A percentile compares a stretch with the other conserved stretches of the same genome.
phyloP scores from a whole-genome alignment of 2,888 invertebrate genomes.

The Morinoia aosen region DNA sequence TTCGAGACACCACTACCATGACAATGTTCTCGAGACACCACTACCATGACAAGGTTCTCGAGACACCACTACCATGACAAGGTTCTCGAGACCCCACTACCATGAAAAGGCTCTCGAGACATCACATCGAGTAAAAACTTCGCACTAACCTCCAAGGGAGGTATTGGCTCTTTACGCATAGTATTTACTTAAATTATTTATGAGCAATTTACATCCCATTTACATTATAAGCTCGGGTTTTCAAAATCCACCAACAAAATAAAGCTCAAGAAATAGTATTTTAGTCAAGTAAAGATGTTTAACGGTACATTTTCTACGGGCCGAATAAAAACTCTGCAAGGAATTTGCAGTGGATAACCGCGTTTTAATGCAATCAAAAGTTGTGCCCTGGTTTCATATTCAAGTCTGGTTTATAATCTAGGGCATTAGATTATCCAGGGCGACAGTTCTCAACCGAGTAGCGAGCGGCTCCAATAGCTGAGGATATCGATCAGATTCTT shows the following conservation, averaged over 20 bases:
- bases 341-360: background rate
- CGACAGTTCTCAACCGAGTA: background rate
- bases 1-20: no score
- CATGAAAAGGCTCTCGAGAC: background rate
- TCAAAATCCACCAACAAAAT: background rate
- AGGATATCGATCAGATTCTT: background rate
- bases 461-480: background rate
- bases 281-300: background rate
- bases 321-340: background rate
- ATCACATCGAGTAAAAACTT: background rate
- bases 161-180: background rate
- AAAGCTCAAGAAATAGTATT: background rate
- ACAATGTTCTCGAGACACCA: background rate
- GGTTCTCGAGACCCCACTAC: background rate
- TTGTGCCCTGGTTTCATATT: background rate
- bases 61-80: no score
- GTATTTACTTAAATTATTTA: background rate
- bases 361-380: background rate
- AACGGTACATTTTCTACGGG: background rate
- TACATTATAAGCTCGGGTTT: background rate
- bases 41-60: no score
- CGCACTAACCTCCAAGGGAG: background rate
- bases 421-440: background rate
- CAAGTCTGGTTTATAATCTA: background rate
- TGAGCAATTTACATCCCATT: background rate